Evolutionary conservation across 2,113 vertebrate genomes (phyloP).

Genomic region (Eulacestoma nigropectus): DNA sequence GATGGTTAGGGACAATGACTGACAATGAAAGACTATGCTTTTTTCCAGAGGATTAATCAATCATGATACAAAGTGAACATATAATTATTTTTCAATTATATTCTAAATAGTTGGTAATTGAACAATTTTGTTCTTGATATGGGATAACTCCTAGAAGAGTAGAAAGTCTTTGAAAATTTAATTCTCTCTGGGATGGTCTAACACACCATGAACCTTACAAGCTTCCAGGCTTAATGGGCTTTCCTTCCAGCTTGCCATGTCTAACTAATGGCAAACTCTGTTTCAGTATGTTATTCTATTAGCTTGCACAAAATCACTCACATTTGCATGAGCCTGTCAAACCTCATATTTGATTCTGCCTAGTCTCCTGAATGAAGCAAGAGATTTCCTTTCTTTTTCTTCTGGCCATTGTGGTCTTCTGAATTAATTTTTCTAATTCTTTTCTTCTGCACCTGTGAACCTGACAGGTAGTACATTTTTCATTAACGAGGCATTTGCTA

Average conservation of each 20-base stretch:
- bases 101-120: neutral
- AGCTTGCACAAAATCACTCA: constrained; percentile 35
- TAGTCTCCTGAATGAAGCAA: neutral
- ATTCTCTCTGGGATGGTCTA: neutral
- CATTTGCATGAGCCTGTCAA: constrained; percentile 20
- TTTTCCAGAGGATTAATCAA: neutral
- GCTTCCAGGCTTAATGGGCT: neutral
- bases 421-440: neutral
- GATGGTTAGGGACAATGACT: neutral
- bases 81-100: neutral
- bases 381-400: neutral
- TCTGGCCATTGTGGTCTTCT: neutral
- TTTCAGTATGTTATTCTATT: constrained; percentile 5
- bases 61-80: neutral
- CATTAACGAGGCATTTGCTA: neutral
- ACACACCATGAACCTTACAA: neutral
- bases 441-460: neutral
- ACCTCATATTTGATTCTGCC: constrained; percentile 18
- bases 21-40: neutral
- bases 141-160: neutral
- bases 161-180: neutral
- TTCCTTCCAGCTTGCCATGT: constrained; percentile 21
- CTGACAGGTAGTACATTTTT: neutral
- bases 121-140: neutral
- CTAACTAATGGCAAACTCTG: constrained; percentile 4